phyloP scores from a whole-genome alignment of 2,888 invertebrate species.

The Pycnomerus fuliginosus region DNA sequence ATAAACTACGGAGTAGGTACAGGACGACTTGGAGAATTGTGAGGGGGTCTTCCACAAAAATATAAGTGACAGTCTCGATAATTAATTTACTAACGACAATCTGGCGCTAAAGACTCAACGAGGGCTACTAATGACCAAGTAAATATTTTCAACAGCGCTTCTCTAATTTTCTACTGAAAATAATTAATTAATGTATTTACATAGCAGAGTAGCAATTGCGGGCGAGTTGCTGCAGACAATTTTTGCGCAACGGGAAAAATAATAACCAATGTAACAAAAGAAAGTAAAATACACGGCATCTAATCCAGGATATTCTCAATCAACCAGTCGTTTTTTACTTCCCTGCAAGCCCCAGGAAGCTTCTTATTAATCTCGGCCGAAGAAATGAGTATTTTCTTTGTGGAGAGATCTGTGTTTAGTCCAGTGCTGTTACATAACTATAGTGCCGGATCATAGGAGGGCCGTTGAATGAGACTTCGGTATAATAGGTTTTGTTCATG shows the following conservation, averaged over 20 bases:
- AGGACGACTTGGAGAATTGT: conserved; percentile 17
- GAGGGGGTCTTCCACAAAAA: conserved; percentile 25
- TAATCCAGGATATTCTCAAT: conserved; percentile 18
- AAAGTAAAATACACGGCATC: conserved; percentile 3
- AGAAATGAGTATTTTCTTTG: conserved; percentile 15
- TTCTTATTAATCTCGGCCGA: conserved; percentile 12
- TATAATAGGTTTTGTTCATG: conserved; percentile 9
- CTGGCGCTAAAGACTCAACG: background rate
- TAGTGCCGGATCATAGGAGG: no score
- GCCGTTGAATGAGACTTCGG: conserved; percentile 7
- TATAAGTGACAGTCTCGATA: background rate
- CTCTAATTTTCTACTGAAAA: conserved; percentile 7
- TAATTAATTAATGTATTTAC: conserved; percentile 10
- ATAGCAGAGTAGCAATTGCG: no score
- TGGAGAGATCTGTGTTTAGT: conserved; percentile 13
- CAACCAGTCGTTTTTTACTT: conserved; percentile 8
- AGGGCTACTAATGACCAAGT: conserved; percentile 12
- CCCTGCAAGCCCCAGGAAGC: conserved; percentile 12
- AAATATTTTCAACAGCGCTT: conserved; percentile 11
- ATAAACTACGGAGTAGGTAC: conserved; percentile 28
- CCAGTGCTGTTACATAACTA: conserved; percentile 7
- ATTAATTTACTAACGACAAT: background rate
- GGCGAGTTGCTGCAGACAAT: no score
- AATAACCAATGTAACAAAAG: no score
- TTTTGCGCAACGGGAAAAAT: no score